Evolutionary conservation across 2,888 invertebrate species (phyloP), one percentile per base, ranked within the genome.

Genomic region (Melinopterus prodromus): DNA sequence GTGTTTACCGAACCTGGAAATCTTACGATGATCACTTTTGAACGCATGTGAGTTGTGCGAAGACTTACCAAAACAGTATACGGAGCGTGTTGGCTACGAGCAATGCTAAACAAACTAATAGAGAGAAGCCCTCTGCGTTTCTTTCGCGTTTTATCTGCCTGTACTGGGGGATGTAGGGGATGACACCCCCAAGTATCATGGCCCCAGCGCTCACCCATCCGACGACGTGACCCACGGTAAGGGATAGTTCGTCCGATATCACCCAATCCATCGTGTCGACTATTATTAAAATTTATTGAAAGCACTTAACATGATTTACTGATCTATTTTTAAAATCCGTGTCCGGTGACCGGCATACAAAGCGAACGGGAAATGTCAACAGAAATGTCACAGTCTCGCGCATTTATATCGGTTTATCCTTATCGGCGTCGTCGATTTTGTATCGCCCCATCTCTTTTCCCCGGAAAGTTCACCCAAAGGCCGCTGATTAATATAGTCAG

Each of bases 151-250:
- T 95, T 82, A 99, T 99, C 90, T 99, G 98, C 84, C 94, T 92
- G 88, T 99, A 99, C 88, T 99, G 99, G 69, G 99, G 99, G 85
- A 99, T 95, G 87, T 98, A 99, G 36, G 99, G 99, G 82, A 98
- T 94, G 70, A 98, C 94, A 84, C 99, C 99, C 78, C 99, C 99
- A 85, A 98, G 93, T 82, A 99, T 95, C 96, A 99, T 98, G 82
- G 97, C 96, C 80, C 94, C 93, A 82, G 96, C 95, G 84, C 96
- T 95, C 79, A 93, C 91, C 94, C 95, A 96, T 80, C 94, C 94
- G 69, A 95, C 93, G 81, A 96, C 89, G 87, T 95, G 94, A 77
- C 94, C 93, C 82, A 96, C 92, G 15, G 95, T 95, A 77, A 95
- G 89, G 79, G 94, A 93, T 87, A 94, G 89, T 87, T 94, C 94